Evolutionary conservation across 2,888 invertebrate genomes (phyloP).

Genomic region (Trichogramma evanescens): DNA sequence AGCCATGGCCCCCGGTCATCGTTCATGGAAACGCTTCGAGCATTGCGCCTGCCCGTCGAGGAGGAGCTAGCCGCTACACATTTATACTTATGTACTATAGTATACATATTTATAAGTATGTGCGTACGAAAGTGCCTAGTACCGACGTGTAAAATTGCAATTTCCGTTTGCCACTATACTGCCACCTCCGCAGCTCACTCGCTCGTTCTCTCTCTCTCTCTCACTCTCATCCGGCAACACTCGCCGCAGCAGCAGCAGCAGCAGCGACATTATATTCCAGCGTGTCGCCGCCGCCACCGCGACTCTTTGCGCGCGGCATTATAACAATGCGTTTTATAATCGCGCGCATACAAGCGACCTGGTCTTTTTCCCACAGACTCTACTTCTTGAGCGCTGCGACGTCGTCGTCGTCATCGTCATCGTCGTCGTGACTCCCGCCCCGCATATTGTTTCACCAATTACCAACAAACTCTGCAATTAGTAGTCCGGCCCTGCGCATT

Average conservation of each 20-base stretch:
- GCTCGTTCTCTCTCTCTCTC: constrained; percentile 1
- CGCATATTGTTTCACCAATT: too few species aligned
- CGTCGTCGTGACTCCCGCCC: too few species aligned
- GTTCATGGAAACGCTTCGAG: background rate
- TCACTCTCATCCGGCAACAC: constrained; percentile 2
- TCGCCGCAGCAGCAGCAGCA: constrained; percentile 1
- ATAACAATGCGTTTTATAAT: too few species aligned
- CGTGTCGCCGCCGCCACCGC: background rate
- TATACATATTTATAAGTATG: too few species aligned
- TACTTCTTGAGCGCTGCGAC: too few species aligned
- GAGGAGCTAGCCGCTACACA: background rate
- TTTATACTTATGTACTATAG: too few species aligned
- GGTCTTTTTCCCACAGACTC: too few species aligned
- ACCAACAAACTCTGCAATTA: too few species aligned
- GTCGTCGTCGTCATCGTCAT: too few species aligned
- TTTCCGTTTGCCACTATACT: constrained; percentile 12
- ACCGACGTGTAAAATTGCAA: constrained; percentile 24
- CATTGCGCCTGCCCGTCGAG: background rate
- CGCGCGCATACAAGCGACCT: too few species aligned
- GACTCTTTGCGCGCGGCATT: background rate
- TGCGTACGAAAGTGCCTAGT: background rate
- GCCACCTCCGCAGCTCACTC: background rate
- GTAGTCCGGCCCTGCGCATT: too few species aligned
- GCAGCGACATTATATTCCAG: background rate
- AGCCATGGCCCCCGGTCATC: background rate